phyloP scores from a whole-genome alignment of 2,113 vertebrate genomes.

The Acrocephalus kingi region DNA sequence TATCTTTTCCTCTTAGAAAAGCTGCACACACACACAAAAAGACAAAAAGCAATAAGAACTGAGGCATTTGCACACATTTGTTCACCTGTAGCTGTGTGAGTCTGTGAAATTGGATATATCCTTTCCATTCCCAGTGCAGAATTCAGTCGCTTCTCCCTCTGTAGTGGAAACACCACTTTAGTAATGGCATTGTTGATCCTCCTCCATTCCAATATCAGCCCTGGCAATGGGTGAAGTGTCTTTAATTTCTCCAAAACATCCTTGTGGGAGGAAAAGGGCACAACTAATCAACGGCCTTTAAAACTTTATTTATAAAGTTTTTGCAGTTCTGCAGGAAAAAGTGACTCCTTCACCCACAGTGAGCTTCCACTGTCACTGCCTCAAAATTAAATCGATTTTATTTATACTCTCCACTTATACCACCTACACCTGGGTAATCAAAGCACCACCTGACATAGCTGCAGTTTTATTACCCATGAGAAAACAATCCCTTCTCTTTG shows the following conservation, averaged over 20 bases:
- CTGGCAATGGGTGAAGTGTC: conserved; percentile 86
- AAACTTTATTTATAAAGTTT: neutral
- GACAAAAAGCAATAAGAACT: neutral
- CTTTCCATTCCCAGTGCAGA: conserved; percentile 87
- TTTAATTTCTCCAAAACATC: conserved; percentile 91
- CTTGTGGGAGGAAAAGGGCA: conserved; percentile 69
- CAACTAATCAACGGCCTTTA: neutral
- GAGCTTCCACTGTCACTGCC: neutral
- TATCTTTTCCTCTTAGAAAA: neutral
- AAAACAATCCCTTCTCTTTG: neutral
- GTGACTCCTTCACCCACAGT: neutral
- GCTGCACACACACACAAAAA: neutral
- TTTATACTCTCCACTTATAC: neutral
- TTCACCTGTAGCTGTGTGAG: conserved; percentile 94
- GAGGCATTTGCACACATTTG: neutral
- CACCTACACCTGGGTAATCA: neutral
- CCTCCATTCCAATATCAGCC: conserved; percentile 94
- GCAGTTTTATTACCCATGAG: neutral
- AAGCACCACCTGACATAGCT: neutral
- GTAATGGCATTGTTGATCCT: conserved; percentile 93
- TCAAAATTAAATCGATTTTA: neutral
- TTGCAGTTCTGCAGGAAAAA: neutral
- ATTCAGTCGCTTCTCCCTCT: conserved; percentile 85
- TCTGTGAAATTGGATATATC: conserved; percentile 88
- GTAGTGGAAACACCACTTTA: conserved; percentile 93